phyloP scores from a whole-genome alignment of 2,888 invertebrate genomes.

The Patella caerulea region DNA sequence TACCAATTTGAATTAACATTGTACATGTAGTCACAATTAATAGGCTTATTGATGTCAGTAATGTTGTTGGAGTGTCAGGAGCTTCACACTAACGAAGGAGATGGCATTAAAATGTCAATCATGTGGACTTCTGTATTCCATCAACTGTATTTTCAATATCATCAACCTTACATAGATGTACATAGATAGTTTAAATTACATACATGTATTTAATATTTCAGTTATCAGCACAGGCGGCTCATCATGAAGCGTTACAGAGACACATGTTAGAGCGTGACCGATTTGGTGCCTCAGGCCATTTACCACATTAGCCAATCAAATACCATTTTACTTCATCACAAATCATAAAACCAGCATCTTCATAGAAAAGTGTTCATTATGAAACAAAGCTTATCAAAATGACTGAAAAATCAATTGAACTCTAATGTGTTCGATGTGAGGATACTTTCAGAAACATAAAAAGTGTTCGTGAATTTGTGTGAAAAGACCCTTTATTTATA shows the following conservation, averaged over 20 bases:
- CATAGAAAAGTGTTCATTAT: no score
- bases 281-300: conserved; percentile 58
- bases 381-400: no score
- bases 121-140: background rate
- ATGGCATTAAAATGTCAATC: background rate
- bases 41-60: no score
- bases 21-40: no score
- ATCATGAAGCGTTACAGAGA: conserved; percentile 88
- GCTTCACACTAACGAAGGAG: background rate
- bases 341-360: background rate
- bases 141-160: background rate
- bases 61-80: no score
- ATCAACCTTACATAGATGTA: background rate
- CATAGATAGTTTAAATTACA: background rate
- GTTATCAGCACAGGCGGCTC: conserved; percentile 70
- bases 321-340: background rate
- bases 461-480: background rate
- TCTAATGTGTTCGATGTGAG: no score
- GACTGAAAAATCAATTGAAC: no score
- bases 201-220: conserved; percentile 43
- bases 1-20: no score
- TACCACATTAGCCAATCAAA: conserved; percentile 41
- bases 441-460: no score
- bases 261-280: conserved; percentile 86
- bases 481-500: background rate